Evolutionary conservation across 1,140 invertebrate species (phyloP).

Genomic region (Atopsyche davidsoni): DNA sequence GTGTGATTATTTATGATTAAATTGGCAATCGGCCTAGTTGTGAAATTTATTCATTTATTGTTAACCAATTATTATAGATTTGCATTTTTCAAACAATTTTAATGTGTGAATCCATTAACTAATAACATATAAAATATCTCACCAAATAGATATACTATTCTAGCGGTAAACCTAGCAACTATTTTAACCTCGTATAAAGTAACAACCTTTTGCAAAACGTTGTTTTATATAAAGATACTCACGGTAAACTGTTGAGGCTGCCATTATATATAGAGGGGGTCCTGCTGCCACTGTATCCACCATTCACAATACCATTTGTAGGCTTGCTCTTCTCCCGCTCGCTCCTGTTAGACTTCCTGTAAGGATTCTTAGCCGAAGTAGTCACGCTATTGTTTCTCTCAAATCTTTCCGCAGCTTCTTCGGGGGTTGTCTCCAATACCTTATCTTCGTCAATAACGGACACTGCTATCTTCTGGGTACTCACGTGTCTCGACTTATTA

Average conservation of each 20-base stretch:
- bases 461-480: background rate
- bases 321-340: background rate
- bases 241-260: slow-evolving; percentile 16
- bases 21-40: background rate
- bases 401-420: background rate
- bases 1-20: background rate
- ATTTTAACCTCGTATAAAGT: too few species aligned
- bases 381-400: slow-evolving; percentile 3
- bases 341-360: slow-evolving; percentile 6
- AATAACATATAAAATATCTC: too few species aligned
- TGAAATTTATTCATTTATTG: background rate
- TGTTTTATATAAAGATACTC: slow-evolving; percentile 15
- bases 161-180: too few species aligned
- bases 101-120: too few species aligned
- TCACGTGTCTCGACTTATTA: too few species aligned
- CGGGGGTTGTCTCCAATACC: background rate
- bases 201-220: too few species aligned
- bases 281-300: slow-evolving; percentile 14
- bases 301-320: slow-evolving; percentile 8
- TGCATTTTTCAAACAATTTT: slow-evolving; percentile 1
- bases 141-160: too few species aligned
- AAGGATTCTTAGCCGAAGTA: slow-evolving; percentile 2
- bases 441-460: slow-evolving; percentile 16
- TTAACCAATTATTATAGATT: background rate
- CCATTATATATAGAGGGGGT: slow-evolving; percentile 13